Evolutionary conservation across 2,797 vertebrate genomes (phyloP).

Genomic region (Brachyalestes nurse): DNA sequence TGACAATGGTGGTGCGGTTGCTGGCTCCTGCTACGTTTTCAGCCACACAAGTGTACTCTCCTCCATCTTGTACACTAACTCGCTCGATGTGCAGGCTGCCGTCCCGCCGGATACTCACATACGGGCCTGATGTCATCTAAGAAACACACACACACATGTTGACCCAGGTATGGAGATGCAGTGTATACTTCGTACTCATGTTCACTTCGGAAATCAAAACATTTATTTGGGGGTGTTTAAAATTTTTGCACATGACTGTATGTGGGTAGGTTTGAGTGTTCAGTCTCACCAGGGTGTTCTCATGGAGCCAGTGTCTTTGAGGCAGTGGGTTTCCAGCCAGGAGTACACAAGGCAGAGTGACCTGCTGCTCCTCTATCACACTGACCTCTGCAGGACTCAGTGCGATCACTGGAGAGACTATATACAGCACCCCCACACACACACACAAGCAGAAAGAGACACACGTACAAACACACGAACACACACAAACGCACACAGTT

Average conservation of each 20-base stretch:
- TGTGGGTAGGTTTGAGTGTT: not conserved
- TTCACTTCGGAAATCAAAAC: no score
- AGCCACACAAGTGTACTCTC: constrained; percentile 91
- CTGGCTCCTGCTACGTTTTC: constrained; percentile 86
- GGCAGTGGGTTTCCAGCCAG: constrained; percentile 94
- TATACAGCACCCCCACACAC: constrained; percentile 46
- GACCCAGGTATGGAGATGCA: not conserved
- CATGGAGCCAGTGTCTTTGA: constrained; percentile 91
- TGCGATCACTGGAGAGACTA: constrained; percentile 89
- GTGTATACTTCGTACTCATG: no score
- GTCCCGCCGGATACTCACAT: constrained; percentile 85
- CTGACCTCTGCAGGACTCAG: constrained; percentile 84
- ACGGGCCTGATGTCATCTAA: constrained; percentile 88
- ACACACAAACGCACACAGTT: not conserved
- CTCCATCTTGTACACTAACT: constrained; percentile 84
- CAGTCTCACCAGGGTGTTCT: constrained; percentile 85
- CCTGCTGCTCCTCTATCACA: constrained; percentile 89
- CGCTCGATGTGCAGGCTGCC: constrained; percentile 94
- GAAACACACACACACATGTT: constrained; percentile 16
- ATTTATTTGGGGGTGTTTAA: no score
- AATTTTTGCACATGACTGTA: not conserved
- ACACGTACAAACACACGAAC: not conserved
- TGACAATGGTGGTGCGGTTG: constrained; percentile 86
- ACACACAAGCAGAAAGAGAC: constrained; percentile 17
- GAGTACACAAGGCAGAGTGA: constrained; percentile 90